Evolutionary conservation across 2,113 vertebrate species (phyloP).

Genomic region (Myiozetetes cayanensis): DNA sequence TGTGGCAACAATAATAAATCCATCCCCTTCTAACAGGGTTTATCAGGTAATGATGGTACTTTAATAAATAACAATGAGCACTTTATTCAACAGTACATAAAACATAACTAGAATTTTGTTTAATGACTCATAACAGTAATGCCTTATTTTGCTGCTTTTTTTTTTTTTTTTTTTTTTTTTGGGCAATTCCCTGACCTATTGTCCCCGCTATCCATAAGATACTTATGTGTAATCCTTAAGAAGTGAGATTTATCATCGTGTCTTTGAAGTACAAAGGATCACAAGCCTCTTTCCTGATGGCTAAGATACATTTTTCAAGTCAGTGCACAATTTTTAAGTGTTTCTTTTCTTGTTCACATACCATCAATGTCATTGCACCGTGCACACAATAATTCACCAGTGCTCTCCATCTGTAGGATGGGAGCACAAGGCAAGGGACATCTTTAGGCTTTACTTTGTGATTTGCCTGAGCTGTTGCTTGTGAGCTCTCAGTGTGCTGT

Average conservation of each 20-base stretch:
- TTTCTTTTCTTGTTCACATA: background rate
- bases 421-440: background rate
- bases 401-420: background rate
- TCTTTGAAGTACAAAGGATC: constrained; percentile 21
- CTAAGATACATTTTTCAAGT: background rate
- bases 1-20: constrained; percentile 63
- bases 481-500: background rate
- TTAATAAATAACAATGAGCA: constrained; percentile 60
- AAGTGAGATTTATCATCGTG: constrained; percentile 27
- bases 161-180: background rate
- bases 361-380: background rate
- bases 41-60: constrained; percentile 36
- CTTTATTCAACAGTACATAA: constrained; percentile 70
- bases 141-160: background rate
- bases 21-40: constrained; percentile 26
- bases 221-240: background rate
- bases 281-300: background rate
- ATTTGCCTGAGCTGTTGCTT: background rate
- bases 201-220: background rate
- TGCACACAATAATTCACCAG: background rate
- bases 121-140: constrained; percentile 63
- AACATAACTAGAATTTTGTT: constrained; percentile 73
- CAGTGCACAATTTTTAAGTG: background rate
- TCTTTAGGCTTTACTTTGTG: background rate
- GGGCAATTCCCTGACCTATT: background rate